These are phyloP conservation scores for Aurelia sp. DNA, from an alignment of 30 jellyfish, hydroid and myxozoan species.

Conservation along the genomic window DNA sequence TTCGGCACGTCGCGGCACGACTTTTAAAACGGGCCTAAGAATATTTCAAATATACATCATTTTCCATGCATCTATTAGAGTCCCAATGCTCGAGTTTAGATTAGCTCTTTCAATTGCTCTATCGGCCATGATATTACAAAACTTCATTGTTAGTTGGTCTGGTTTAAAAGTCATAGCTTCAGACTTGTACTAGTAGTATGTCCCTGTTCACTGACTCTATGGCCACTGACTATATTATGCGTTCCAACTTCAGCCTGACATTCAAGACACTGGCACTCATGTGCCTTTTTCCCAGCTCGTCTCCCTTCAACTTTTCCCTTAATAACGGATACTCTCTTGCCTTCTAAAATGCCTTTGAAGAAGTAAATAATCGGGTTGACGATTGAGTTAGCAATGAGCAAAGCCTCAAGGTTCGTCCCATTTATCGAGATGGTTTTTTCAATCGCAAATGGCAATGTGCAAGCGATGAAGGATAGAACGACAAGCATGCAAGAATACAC, in stretches of 20 bases:
- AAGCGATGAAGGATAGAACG: constrained; percentile 17
- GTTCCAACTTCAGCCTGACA: background rate
- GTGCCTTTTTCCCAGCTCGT: background rate
- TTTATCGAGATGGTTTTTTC: constrained; percentile 6
- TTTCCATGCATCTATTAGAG: no score
- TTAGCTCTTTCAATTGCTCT: no score
- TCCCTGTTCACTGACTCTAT: no score
- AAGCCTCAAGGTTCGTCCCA: constrained; percentile 12
- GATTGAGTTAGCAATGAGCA: constrained; percentile 57
- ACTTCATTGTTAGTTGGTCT: no score
- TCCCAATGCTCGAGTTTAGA: no score
- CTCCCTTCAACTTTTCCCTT: background rate
- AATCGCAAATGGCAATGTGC: constrained; percentile 64
- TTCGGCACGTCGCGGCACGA: no score
- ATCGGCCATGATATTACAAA: no score
- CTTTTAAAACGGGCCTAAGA: no score
- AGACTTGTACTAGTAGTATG: no score
- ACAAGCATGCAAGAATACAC: constrained; percentile 53
- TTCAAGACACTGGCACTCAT: constrained; percentile 13
- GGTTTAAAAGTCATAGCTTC: no score
- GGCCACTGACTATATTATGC: no score
- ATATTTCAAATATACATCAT: no score
- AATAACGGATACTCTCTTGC: background rate
- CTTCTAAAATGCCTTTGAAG: constrained; percentile 41
- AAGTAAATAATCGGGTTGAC: constrained; percentile 53